Conservation (phyloP, 37 sponge, comb jelly and placozoan species). For the Lycopodina hypogea region DNA sequence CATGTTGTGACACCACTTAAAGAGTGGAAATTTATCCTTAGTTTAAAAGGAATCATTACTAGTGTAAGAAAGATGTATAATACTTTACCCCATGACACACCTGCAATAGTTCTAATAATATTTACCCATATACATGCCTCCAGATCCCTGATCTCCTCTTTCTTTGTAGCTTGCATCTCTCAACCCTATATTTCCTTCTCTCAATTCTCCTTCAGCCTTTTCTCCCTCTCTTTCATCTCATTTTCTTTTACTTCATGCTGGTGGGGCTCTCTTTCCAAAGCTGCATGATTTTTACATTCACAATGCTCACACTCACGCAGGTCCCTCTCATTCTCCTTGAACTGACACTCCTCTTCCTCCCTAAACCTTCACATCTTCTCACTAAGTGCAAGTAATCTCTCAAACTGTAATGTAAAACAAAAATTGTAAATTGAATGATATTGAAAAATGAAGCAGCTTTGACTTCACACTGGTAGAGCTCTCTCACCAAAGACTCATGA, state of each 20-base stretch:
- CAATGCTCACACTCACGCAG: constrained; percentile 37
- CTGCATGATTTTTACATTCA: constrained; percentile 46
- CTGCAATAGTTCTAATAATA: not conserved
- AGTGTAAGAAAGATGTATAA: too few species aligned
- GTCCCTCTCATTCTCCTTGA: constrained; percentile 58
- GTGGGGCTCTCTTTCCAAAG: constrained; percentile 37
- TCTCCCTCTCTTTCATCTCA: constrained; percentile 47
- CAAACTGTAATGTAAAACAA: too few species aligned
- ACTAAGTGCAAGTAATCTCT: too few species aligned
- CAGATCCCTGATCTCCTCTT: constrained; percentile 43
- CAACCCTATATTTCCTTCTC: constrained; percentile 32
- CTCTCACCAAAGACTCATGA: too few species aligned
- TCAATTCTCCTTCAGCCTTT: constrained; percentile 27
- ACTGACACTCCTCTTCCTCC: constrained; percentile 53
- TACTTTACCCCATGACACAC: too few species aligned
- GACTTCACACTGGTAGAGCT: too few species aligned
- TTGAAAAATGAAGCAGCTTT: too few species aligned
- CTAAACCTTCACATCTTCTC: too few species aligned
- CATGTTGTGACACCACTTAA: too few species aligned
- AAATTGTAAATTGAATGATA: too few species aligned
- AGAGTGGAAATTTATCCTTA: too few species aligned
- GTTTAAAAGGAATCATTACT: too few species aligned
- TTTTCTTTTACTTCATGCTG: constrained; percentile 43
- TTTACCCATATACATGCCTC: constrained; percentile 22
- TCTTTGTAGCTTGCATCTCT: constrained; percentile 26